Conservation (phyloP, 2,888 invertebrate species). For the Archips xylosteana region DNA sequence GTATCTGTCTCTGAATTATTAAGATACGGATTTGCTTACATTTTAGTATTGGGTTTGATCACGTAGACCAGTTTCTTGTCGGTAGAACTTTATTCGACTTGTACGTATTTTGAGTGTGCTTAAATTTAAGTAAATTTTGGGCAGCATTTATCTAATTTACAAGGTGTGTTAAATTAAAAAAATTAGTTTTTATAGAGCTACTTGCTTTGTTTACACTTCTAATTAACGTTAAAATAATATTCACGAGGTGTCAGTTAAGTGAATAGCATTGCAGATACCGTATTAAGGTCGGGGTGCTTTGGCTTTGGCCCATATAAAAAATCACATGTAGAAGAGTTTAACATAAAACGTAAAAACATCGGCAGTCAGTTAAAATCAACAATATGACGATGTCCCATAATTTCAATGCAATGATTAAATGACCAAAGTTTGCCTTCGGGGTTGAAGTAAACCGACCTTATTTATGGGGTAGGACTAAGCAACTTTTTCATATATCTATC, state of each 20-base stretch:
- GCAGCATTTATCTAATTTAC: not conserved
- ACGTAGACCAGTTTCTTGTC: constrained; percentile 2
- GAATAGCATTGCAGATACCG: not conserved
- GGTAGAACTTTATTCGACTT: not conserved
- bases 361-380: no score
- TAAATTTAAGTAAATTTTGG: no score
- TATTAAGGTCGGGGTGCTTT: no score
- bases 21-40: not conserved
- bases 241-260: not conserved
- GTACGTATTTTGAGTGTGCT: no score
- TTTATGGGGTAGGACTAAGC: not conserved
- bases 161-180: not conserved
- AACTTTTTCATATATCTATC: constrained; percentile 10
- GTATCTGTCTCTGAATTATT: not conserved
- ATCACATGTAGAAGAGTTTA: no score
- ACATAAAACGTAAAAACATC: no score
- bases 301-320: no score
- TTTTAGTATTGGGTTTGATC: not conserved
- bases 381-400: no score
- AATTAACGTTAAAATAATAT: not conserved
- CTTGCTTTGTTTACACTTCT: not conserved
- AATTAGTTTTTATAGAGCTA: not conserved
- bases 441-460: no score
- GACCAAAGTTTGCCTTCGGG: no score
- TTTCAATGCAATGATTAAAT: no score